These are phyloP conservation scores for Scartelaos histophorus DNA, from an alignment of 2,113 vertebrate species.

Conservation along the genomic window DNA sequence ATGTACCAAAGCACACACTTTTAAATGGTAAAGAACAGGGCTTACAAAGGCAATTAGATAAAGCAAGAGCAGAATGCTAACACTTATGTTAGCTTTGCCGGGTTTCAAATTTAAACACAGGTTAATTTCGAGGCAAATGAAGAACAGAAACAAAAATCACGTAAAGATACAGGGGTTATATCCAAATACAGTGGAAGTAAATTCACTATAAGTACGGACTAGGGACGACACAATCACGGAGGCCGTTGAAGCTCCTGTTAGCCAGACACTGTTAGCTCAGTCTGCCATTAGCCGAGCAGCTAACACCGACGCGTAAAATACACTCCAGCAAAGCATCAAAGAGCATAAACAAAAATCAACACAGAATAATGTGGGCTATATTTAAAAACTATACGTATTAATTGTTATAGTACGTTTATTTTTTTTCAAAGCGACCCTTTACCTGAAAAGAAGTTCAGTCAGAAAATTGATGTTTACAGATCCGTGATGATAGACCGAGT, in stretches of 20 bases:
- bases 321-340: slow-evolving; percentile 23
- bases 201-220: neutral
- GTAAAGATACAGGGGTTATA: neutral
- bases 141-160: neutral
- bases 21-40: neutral
- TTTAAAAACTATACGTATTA: fast-evolving
- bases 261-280: slow-evolving; percentile 23
- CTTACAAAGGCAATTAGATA: slow-evolving; percentile 71
- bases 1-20: neutral
- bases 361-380: neutral
- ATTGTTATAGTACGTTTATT: neutral
- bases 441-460: slow-evolving; percentile 73
- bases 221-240: neutral
- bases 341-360: neutral
- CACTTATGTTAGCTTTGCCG: slow-evolving; percentile 33
- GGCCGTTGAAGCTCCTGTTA: slow-evolving; percentile 50
- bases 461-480: slow-evolving; percentile 77
- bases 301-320: slow-evolving; percentile 59
- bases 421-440: slow-evolving; percentile 44
- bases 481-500: slow-evolving; percentile 62
- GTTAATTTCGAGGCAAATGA: neutral
- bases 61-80: slow-evolving; percentile 49
- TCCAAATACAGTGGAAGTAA: fast-evolving
- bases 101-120: slow-evolving; percentile 16
- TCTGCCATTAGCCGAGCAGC: slow-evolving; percentile 49